Evolutionary conservation across 35 echinoderm and acorn worm genomes (phyloP).

Genomic region (Ophioderma brevispina): DNA sequence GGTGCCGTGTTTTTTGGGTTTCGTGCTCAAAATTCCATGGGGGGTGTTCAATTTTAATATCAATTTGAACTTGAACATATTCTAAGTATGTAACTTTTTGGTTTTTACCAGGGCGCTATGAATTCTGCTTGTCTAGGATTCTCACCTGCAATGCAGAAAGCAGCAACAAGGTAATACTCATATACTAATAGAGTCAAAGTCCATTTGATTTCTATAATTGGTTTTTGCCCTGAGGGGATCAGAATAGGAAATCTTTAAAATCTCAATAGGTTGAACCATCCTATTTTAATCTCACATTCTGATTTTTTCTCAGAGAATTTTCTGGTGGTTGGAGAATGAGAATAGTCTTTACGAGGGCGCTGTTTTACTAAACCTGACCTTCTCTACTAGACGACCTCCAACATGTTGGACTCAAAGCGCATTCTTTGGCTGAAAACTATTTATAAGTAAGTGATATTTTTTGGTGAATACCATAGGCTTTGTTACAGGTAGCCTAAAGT

Average conservation of each 20-base stretch:
- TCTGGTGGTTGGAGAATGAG: conserved; percentile 99
- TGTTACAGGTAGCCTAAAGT: not conserved
- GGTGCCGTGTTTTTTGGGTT: too few relatives aligned
- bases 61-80: not conserved
- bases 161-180: conserved; percentile 85
- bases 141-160: conserved; percentile 79
- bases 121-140: conserved; percentile 91
- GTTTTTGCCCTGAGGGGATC: too few relatives aligned
- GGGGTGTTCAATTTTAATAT: not conserved
- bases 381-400: conserved; percentile 92
- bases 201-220: too few relatives aligned
- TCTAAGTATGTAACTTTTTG: not conserved
- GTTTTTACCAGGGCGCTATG: conserved; percentile 78
- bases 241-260: too few relatives aligned
- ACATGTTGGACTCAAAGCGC: conserved; percentile 99
- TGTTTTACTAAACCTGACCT: conserved; percentile 96
- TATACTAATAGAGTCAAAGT: too few relatives aligned
- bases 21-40: too few relatives aligned
- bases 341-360: conserved; percentile 91
- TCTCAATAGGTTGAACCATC: too few relatives aligned
- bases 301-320: conserved; percentile 83
- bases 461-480: not conserved
- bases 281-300: too few relatives aligned
- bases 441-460: conserved; percentile 59
- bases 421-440: conserved; percentile 93